Conservation (phyloP, 2,113 vertebrate genomes). For the Spheniscus mendiculus region DNA sequence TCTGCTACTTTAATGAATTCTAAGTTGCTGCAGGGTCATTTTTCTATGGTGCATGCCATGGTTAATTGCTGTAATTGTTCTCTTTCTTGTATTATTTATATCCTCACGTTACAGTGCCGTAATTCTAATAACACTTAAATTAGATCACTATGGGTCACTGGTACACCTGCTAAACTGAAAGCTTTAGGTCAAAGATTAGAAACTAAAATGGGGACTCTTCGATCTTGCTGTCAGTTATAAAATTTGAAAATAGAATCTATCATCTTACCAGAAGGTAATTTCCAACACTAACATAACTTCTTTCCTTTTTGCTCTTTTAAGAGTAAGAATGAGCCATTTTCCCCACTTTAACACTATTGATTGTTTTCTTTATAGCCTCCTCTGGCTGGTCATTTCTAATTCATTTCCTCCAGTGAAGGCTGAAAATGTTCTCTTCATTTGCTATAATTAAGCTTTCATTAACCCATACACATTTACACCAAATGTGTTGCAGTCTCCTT, state of each 20-base stretch:
- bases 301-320: background rate
- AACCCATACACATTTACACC: background rate
- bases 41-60: background rate
- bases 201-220: background rate
- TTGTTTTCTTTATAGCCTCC: conserved; percentile 9
- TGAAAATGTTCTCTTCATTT: conserved; percentile 16
- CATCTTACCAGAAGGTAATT: background rate
- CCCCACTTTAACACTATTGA: conserved; percentile 4
- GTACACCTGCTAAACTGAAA: background rate
- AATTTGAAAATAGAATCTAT: background rate
- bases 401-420: background rate
- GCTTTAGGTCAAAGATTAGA: background rate
- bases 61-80: conserved; percentile 50
- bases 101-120: background rate
- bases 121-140: conserved; percentile 20
- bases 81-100: conserved; percentile 50
- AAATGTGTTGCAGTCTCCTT: background rate
- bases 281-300: background rate
- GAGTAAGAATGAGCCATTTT: background rate
- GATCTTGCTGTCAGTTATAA: background rate
- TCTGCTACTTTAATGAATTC: background rate
- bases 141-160: background rate
- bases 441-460: conserved; percentile 44
- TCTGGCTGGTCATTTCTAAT: background rate
- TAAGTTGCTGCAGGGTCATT: background rate